These are phyloP conservation scores for Ladona fulva DNA, from an alignment of 1,140 invertebrate species.

Conservation along the genomic window DNA sequence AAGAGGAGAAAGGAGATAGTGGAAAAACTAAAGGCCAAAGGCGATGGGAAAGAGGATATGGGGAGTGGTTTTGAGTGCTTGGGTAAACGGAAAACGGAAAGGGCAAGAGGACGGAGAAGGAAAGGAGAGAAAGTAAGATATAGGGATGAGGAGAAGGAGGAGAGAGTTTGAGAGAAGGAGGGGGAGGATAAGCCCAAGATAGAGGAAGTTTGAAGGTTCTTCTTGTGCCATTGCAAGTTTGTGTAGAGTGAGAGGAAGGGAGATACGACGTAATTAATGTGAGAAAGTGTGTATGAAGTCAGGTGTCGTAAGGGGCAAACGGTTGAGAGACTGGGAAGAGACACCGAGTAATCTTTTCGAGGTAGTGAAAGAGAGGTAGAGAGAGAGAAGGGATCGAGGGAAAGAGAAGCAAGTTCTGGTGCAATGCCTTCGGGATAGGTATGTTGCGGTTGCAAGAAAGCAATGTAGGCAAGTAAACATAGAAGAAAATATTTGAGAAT, in stretches of 20 bases:
- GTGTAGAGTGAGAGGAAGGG: not conserved
- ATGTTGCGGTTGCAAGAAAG: not conserved
- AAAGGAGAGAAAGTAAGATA: no score
- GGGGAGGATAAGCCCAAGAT: no score
- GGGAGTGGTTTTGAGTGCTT: not conserved
- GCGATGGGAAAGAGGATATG: not conserved
- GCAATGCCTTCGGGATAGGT: not conserved
- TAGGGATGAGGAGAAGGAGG: no score
- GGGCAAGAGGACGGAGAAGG: no score
- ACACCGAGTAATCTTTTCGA: not conserved
- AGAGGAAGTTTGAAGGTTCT: no score
- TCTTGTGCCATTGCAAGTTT: no score
- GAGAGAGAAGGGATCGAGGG: not conserved
- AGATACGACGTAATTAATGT: conserved; percentile 9
- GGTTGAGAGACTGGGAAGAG: not conserved
- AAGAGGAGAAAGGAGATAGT: not conserved
- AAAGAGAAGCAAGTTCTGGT: not conserved
- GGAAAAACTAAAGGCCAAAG: not conserved
- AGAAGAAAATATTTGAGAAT: no score
- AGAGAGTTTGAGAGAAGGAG: no score
- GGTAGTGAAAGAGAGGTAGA: not conserved
- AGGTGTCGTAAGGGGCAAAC: not conserved
- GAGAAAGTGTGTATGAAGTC: conserved; percentile 1
- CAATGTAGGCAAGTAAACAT: not conserved
- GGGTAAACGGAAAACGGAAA: not conserved